Evolutionary conservation across 1,140 invertebrate species (phyloP), one percentile per base, ranked within the genome.

Genomic region (Anastrepha obliqua): DNA sequence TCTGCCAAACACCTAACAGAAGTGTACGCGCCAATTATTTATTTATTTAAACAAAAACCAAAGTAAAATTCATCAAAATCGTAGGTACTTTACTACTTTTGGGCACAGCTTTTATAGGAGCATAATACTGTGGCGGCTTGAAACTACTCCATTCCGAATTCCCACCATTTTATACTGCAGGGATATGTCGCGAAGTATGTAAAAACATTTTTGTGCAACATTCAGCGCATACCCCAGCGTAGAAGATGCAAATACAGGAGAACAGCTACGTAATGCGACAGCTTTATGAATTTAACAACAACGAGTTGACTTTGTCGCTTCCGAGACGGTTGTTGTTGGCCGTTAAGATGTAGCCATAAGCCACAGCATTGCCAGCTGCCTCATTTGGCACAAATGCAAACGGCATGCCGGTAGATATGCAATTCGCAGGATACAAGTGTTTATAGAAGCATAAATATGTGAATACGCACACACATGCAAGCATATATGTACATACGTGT

Each of bases 271-370:
- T 55, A 55, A 81, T 81, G 74, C n/a, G 74, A 81, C 74, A 81
- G 74, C 74, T 81, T 81, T 81, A 81, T 81, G 74, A 81, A 81
- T 81, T 81, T 58, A 81, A 81, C 74, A 81, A 81, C 74, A 81
- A 81, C 47, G n/a, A 81, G 74, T 81, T 81, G 74, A 81, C 74
- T 81, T 81, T 58, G 74, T 13, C 44, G 47, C 74, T 81, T 81
- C 74, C 51, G 47, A 81, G 47, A 17, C 9, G 74, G 67, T 67
- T 67, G n/a, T 55, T 55, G 44, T 55, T 81, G 47, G 74, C 7
- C n/a, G 7, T 39, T 67, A 55, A 81, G 74, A 55, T 51, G 47
- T 81, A 47, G n/a, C 47, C 47, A 81, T 81, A n/a, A 81, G 74
- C 42, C 7, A 6, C 39, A 70, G 70, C 70, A 47, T 13, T 55